Conservation (phyloP, 2,888 invertebrate genomes). For the Drosophila austrosaltans region DNA sequence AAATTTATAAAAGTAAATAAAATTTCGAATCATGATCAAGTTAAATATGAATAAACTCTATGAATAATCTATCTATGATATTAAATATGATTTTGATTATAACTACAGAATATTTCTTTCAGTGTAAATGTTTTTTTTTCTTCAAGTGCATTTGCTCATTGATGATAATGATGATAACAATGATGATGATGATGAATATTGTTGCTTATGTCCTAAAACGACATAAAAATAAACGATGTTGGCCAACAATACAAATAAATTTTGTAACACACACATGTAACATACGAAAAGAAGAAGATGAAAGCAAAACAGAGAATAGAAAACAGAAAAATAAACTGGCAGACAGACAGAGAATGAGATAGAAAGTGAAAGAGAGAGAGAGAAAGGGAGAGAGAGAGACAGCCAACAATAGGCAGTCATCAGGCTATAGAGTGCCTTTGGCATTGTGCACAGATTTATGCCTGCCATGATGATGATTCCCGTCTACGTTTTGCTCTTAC, state of each 20-base stretch:
- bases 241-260: conserved; percentile 58
- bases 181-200: conserved; percentile 7
- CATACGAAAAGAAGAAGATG: background rate
- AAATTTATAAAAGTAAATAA: too few species aligned
- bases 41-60: too few species aligned
- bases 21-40: too few species aligned
- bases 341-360: conserved; percentile 9
- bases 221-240: conserved; percentile 45
- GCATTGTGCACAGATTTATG: conserved; percentile 64
- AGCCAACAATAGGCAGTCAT: conserved; percentile 48
- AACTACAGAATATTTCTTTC: too few species aligned
- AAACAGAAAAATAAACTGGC: background rate
- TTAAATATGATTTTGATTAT: too few species aligned
- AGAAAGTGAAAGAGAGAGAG: conserved; percentile 14
- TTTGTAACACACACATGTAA: conserved; percentile 42
- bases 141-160: background rate
- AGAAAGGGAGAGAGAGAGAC: conserved; percentile 19
- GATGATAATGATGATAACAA: background rate
- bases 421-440: background rate
- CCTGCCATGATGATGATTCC: conserved; percentile 14
- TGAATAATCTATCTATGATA: too few species aligned
- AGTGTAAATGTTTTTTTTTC: background rate
- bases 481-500: background rate
- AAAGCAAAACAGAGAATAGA: background rate
- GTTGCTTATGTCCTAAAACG: conserved; percentile 41